Base-by-base conservation (phyloP, 2,797 vertebrate species). In the Eutrigla gurnardus region DNA sequence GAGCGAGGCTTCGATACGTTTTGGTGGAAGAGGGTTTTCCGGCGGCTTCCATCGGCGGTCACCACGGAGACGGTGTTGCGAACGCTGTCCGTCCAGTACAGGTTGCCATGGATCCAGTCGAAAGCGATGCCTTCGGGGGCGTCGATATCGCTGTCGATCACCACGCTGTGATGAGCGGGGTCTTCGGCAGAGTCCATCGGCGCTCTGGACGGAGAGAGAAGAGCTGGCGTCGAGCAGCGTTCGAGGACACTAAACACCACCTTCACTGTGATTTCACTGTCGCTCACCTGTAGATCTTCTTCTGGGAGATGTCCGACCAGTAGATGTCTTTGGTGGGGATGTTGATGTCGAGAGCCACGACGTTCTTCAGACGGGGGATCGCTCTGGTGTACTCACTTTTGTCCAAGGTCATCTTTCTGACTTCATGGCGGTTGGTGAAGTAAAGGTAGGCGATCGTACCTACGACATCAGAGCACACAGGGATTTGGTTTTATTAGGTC, bases 51-150 rank as follows among this genome's bases (percentile, higher is more conserved):
- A 0, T 93, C 93, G 4, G 89, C 94, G 2, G 95, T 94, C 0
- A 93, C 95, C 80, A 98, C 96, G 0, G 96, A 96, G 70, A 98
- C 83, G 0, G 94, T 93, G 73, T 96, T 88, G 18, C 88, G 92
- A 7, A 93, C n/a, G 5, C 96, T 95, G 81, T 98, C 97, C 0
- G 97, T 97, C 97, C 97, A 98, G 91, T 98, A 98, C 57, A 98
- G 92, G 90, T 96, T 95, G 12, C 90, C 70, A 3, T 98, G 96
- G 84, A 98, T 83, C 97, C 97, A 98, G 81, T 98, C 97, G 0
- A 96, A 91, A 0, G 97, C 97, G 3, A 98, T 89, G 42, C 97
- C 97, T 0, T 97, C 96, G 0, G 97, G 95, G 9, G 94, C 94
- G 5, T 92, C 92, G 0, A 96, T 84, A 70, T 90, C 92, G 0